Evolutionary conservation across 1,140 invertebrate species (phyloP), one percentile per base, ranked within the genome.

Genomic region (Leptopilina boulardi): DNA sequence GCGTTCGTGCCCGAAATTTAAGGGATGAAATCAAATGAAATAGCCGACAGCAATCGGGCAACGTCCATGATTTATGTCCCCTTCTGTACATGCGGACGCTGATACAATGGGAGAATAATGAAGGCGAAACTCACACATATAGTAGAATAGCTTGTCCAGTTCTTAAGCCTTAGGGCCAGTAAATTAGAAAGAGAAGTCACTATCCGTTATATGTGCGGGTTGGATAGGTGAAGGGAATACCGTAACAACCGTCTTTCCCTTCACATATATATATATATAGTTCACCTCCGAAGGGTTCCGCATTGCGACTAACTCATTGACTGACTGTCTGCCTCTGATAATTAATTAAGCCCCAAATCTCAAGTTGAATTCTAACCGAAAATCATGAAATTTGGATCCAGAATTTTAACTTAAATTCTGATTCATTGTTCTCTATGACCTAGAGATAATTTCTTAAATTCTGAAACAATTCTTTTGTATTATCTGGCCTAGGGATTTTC

Each of bases 11-110:
- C 47, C 47, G n/a, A 51, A 51, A 51, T 51, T 51, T 51, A 51
- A 51, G 47, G 47, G 47, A 51, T 51, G n/a, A 51, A 51, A 51
- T 51, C 47, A 51, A 51, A 51, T 51, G 47, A 51, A 51, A 51
- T 51, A 51, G 47, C 47, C 15, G 47, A 51, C 47, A 51, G 47
- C 4, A 18, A 51, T 8, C 47, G 47, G 3, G 4, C 47, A 18
- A 51, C 47, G 47, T 51, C 47, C 47, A 51, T 51, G 47, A 51
- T 51, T 51, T 51, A 51, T 51, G 47, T 51, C 47, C 13, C 47
- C 6, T n/a, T 15, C 34, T 6, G 34, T 38, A 38, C 34, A 51
- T 8, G n/a, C 9, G 41, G 10, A 42, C 41, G 41, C 41, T 42
- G 47, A 51, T 51, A 51, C 47, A 51, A 51, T 51, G 47, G 47